Evolutionary conservation across 2,888 invertebrate species (phyloP), one percentile per base, ranked within the genome.

Genomic region (Miltochrista miniata): DNA sequence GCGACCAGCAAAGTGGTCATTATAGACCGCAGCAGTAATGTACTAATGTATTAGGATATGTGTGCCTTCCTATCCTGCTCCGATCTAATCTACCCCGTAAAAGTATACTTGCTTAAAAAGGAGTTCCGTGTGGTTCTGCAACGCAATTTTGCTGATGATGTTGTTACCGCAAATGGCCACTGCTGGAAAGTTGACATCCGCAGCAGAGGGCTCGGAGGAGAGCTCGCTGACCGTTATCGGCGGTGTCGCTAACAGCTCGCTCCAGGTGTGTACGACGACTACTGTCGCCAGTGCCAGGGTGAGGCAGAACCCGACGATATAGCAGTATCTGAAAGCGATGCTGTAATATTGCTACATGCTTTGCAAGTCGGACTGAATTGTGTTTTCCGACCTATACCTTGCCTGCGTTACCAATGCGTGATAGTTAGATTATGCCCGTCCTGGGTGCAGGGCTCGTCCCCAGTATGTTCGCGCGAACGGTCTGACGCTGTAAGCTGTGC

Each of bases 101-200:
- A 4, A 24, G 18, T 24, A 24, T 11, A 43, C 18, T 13, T 12
- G 34, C 66, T 29, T 48, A 15, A 29, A 53, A 7, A 68, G 42
- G 36, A 41, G 60, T 0, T 18, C 29, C 1, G 56, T 48, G 3
- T 56, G 56, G 38, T 63, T 61, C 8, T 39, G 31, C 7, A 67
- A 43, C 0, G 54, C 52, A 1, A 30, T 1, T 10, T 24, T 52
- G 45, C 63, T 52, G 48, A 67, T 63, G 51, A 68, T 10, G 38
- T 51, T 52, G 48, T 59, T 61, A 48, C 61, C 65, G 75, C 94
- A 94, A 59, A 94, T 83, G 5, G 93, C 93, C 36, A 94, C 83
- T 0, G 88, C 94, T 9, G 94, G 94, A 85, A 94, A 94, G 59
- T 87, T 81, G 11, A 93, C 76, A 40, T 86, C 74, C 48, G 79